Conservation (phyloP, 2,888 invertebrate genomes). For the Xylota sylvarum region DNA sequence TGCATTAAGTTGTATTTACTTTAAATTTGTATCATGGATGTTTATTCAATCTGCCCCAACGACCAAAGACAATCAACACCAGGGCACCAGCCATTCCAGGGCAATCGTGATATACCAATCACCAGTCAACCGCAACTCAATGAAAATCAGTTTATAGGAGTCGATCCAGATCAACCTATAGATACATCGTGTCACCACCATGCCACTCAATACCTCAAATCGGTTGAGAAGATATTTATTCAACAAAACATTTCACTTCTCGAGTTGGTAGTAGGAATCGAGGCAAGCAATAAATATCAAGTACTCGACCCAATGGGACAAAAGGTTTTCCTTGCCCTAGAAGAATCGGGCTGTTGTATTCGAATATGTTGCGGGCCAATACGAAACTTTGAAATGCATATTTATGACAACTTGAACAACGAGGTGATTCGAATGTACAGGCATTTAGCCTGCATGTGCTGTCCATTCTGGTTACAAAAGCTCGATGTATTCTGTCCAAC, state of each 20-base stretch:
- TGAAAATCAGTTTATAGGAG: not conserved
- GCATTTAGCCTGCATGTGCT: not conserved
- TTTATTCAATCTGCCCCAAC: constrained; percentile 1
- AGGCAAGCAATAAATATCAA: constrained; percentile 21
- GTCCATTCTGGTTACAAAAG: constrained; percentile 19
- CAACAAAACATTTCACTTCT: constrained; percentile 29
- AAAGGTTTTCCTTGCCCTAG: constrained; percentile 28
- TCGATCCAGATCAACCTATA: not conserved
- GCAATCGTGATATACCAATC: constrained; percentile 35
- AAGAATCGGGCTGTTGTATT: constrained; percentile 30
- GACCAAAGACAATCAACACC: too few relatives aligned
- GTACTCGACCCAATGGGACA: constrained; percentile 35
- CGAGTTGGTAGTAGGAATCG: constrained; percentile 17
- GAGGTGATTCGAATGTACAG: constrained; percentile 44
- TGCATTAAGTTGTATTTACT: not conserved
- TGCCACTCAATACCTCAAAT: constrained; percentile 34
- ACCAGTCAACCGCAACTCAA: constrained; percentile 7
- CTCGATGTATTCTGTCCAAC: constrained; percentile 36
- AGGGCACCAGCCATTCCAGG: constrained; percentile 1
- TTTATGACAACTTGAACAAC: constrained; percentile 44
- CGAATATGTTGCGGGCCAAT: constrained; percentile 3
- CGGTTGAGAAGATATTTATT: constrained; percentile 27
- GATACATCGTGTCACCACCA: not conserved
- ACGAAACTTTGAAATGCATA: constrained; percentile 31
- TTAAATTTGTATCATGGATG: constrained; percentile 14